phyloP scores from a whole-genome alignment of 2,888 invertebrate species.

The Eledone cirrhosa region DNA sequence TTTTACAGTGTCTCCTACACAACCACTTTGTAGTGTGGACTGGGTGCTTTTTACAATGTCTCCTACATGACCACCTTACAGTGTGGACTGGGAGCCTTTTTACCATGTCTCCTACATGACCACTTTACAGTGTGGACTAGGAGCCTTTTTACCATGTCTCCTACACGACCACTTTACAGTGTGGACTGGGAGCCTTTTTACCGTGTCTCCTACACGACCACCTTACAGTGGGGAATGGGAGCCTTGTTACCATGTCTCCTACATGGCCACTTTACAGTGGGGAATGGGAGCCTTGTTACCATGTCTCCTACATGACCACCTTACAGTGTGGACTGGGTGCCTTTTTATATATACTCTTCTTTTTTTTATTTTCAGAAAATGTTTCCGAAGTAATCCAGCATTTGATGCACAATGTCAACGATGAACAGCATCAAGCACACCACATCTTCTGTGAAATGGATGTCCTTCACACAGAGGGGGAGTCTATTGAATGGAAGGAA shows the following conservation, averaged over 20 bases:
- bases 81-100: no score
- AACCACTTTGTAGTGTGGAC: no score
- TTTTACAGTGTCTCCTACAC: no score
- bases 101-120: no score
- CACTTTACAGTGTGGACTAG: no score
- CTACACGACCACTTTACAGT: no score
- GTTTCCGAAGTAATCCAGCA: constrained; percentile 92
- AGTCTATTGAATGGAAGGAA: constrained; percentile 90
- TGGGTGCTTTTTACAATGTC: no score
- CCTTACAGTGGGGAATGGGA: not conserved
- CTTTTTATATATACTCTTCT: not conserved
- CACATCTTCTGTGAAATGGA: constrained; percentile 98
- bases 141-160: no score
- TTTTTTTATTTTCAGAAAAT: not conserved
- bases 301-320: not conserved
- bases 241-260: not conserved
- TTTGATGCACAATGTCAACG: constrained; percentile 73
- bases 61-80: no score
- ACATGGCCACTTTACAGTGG: not conserved
- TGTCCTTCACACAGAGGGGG: constrained; percentile 78
- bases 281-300: not conserved
- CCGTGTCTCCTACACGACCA: no score
- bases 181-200: no score
- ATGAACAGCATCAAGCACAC: constrained; percentile 78
- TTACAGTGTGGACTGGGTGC: no score